Evolutionary conservation across 2,888 invertebrate species (phyloP).

Genomic region (Cantharis rustica): DNA sequence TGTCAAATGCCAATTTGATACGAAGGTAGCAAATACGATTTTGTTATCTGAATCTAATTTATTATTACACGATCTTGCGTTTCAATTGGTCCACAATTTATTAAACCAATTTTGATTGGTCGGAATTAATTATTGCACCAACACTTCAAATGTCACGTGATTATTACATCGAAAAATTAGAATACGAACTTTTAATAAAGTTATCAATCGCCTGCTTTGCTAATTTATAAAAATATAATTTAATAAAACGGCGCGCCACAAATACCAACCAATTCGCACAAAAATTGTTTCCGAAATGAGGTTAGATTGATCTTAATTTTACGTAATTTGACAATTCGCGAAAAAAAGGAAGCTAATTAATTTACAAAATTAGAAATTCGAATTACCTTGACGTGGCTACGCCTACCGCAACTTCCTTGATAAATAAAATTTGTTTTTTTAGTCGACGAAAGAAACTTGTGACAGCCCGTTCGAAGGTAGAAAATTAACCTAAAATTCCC

Average conservation of each 20-base stretch:
- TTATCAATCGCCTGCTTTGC: background rate
- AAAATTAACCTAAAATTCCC: constrained; percentile 38
- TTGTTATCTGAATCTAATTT: too few relatives aligned
- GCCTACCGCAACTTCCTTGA: background rate
- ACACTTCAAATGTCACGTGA: background rate
- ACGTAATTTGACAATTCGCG: constrained; percentile 18
- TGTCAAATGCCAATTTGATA: too few relatives aligned
- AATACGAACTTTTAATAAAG: background rate
- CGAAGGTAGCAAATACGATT: too few relatives aligned
- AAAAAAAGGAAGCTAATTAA: background rate
- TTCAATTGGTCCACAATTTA: too few relatives aligned
- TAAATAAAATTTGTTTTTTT: background rate
- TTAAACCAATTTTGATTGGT: background rate
- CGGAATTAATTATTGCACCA: background rate
- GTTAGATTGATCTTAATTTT: background rate
- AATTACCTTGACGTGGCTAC: constrained; percentile 5
- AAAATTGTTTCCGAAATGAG: background rate
- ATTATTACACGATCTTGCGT: too few relatives aligned
- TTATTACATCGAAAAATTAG: background rate
- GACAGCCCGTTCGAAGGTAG: constrained; percentile 11
- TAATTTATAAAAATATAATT: background rate
- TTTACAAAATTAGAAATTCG: background rate
- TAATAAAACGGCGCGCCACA: background rate
- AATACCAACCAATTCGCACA: background rate
- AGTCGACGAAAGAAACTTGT: background rate